Conservation (phyloP, 2,797 vertebrate genomes). For the Pterois miles region DNA sequence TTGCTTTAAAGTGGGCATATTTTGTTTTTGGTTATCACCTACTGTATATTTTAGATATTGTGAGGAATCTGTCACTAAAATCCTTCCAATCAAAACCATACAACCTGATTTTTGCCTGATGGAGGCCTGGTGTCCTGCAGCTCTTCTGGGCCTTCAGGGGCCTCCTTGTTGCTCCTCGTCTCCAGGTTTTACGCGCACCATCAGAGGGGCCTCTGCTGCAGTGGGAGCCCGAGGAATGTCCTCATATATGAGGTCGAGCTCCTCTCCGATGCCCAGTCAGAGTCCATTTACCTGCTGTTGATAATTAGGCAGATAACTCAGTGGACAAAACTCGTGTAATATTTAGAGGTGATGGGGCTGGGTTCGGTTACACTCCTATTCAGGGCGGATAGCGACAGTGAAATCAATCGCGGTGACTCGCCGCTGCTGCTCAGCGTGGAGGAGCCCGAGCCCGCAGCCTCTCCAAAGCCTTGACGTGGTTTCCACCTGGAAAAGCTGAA, state of each 20-base stretch:
- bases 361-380: slow-evolving; percentile 80
- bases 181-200: not conserved
- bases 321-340: slow-evolving; percentile 71
- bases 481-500: slow-evolving; percentile 83
- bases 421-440: slow-evolving; percentile 53
- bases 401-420: slow-evolving; percentile 76
- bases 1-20: not conserved
- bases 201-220: not conserved
- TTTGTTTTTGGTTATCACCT: not conserved
- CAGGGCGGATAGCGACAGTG: slow-evolving; percentile 74
- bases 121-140: slow-evolving; percentile 20
- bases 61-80: not conserved
- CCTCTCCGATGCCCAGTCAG: slow-evolving; percentile 62
- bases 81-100: slow-evolving; percentile 37
- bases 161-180: slow-evolving; percentile 26
- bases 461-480: slow-evolving; percentile 55
- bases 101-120: slow-evolving; percentile 69
- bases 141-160: slow-evolving; percentile 9
- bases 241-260: slow-evolving; percentile 76
- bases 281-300: slow-evolving; percentile 87
- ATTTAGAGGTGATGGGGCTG: slow-evolving; percentile 75
- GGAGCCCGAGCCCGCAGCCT: slow-evolving; percentile 48
- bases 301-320: slow-evolving; percentile 80
- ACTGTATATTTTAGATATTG: not conserved
- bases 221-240: slow-evolving; percentile 12